Percentiles rank a stretch among this genome's conserved stretches.
Conservation (phyloP, 2,113 vertebrate genomes). For the Caloenas nicobarica region DNA sequence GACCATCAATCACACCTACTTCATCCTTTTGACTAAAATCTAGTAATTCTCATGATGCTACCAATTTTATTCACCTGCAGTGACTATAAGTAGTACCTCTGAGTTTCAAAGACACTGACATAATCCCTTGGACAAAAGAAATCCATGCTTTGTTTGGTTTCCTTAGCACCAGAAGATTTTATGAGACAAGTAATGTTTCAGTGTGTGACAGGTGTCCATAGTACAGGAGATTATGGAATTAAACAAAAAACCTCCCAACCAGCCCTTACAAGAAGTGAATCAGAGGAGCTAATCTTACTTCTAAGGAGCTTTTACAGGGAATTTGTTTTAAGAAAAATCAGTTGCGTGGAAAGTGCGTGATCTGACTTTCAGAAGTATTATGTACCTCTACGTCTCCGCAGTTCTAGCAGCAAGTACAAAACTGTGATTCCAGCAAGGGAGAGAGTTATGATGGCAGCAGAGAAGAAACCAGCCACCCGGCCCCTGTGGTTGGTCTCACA, state of each 20-base stretch:
- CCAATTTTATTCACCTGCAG: not conserved
- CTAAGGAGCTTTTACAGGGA: not conserved
- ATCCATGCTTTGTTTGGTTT: not conserved
- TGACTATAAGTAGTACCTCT: not conserved
- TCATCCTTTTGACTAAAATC: conserved; percentile 15
- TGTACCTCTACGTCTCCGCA: not conserved
- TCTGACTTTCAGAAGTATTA: not conserved
- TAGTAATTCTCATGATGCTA: not conserved
- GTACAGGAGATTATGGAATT: not conserved
- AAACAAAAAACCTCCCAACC: not conserved
- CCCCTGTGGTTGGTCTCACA: not conserved
- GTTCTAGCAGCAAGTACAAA: not conserved
- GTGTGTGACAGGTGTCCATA: not conserved
- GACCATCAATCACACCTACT: not conserved
- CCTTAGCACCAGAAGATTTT: not conserved
- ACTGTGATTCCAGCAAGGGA: not conserved
- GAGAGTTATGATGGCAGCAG: not conserved
- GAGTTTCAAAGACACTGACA: not conserved
- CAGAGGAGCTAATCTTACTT: not conserved
- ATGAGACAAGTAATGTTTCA: not conserved
- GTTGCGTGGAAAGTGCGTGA: not conserved
- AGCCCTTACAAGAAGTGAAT: not conserved
- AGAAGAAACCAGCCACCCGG: not conserved
- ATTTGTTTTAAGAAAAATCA: not conserved
- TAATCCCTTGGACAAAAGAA: not conserved